Base-by-base conservation (phyloP, 2,113 vertebrate species). In the Amphiprion ocellaris region DNA sequence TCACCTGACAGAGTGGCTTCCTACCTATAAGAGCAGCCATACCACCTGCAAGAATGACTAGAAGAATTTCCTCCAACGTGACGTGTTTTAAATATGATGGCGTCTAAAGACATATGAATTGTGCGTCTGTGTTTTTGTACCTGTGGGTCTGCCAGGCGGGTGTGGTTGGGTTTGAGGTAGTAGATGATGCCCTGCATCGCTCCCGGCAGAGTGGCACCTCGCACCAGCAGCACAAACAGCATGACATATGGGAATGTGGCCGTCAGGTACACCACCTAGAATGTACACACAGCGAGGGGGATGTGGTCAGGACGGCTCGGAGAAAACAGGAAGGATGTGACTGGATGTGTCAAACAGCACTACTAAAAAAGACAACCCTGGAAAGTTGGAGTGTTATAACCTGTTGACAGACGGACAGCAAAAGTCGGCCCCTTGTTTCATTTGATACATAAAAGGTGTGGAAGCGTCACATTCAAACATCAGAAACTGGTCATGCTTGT, bases 261-360 rank as follows among this genome's bases (percentile, higher is more conserved):
- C 0, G 97, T 98, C 90, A 99, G 95, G 73, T 98, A 99, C 72
- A 99, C 97, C 0, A 98, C 97, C 97, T 99, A 86, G 14, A 59
- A 0, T 5, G 41, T 60, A 81, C 77, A 89, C 64, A 86, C 46
- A 75, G 9, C 2, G 1, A 0, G 37, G 0, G 54, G 68, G 69
- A 70, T 69, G 72, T 82, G 74, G 82, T 87, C 19, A 54, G 56
- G 66, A 74, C 3, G 41, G 41, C 41, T 14, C 41, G 12, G 41
- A 12, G 41, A 44, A 44, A 77, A 83, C 73, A 80, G 59, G 17
- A 39, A 73, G 33, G 69, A 54, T 37, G 26, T 7, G 30, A 28
- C 72, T 26, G 67, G 61, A 81, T 26, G 69, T 47, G 55, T 71
- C 30, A 52, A 30, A 69, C 58, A 59, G 49, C 15, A 50, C 28